A percentile compares a stretch with the other conserved stretches of the same genome.
Evolutionary conservation across 2,888 invertebrate species (phyloP).

Genomic region (Drosophila conformis): DNA sequence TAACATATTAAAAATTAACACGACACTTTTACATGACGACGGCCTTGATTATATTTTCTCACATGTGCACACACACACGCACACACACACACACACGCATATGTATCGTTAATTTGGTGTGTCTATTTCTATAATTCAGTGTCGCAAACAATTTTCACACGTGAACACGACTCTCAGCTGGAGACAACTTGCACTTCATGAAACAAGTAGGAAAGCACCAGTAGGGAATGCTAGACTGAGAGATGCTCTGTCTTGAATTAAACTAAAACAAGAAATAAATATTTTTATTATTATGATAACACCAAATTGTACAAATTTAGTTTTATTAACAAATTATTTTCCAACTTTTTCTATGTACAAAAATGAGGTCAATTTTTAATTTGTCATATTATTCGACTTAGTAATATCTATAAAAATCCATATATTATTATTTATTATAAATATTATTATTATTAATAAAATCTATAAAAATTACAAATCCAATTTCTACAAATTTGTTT

Average conservation of each 20-base stretch:
- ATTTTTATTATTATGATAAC: not conserved
- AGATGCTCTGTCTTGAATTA: not conserved
- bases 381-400: not conserved
- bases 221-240: not conserved
- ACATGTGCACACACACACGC: conserved; percentile 18
- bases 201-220: not conserved
- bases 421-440: too few relatives aligned
- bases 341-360: not conserved
- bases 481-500: not conserved
- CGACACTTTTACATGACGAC: conserved; percentile 37
- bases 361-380: not conserved
- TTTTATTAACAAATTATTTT: not conserved
- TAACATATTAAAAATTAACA: conserved; percentile 67
- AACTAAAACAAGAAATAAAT: not conserved
- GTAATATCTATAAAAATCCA: too few relatives aligned
- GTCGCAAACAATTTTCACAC: conserved; percentile 60
- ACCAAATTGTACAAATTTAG: too few relatives aligned
- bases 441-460: too few relatives aligned
- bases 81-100: not conserved
- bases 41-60: conserved; percentile 62
- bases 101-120: conserved; percentile 10
- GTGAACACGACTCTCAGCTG: conserved; percentile 18
- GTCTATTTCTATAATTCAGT: conserved; percentile 42
- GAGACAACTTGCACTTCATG: not conserved
- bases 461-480: not conserved